Evolutionary conservation across 2,888 invertebrate species (phyloP), one percentile per base, ranked within the genome.

Genomic region (Ariolimax columbianus): DNA sequence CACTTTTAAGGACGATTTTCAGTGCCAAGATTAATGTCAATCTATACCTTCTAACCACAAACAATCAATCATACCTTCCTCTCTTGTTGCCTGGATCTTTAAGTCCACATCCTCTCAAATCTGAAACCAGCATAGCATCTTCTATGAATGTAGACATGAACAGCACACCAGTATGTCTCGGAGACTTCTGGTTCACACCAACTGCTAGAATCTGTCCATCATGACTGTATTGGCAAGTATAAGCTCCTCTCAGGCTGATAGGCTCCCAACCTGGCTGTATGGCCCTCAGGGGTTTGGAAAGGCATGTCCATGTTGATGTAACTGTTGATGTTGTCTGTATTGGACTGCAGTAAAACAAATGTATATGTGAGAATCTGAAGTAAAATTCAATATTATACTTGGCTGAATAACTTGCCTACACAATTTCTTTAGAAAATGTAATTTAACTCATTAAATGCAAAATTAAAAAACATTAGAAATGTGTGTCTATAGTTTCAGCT

Each of bases 191-290:
- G 89, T 94, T 94, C 88, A 92, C 91, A 72, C 92, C 93, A 43
- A 93, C 89, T 38, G 93, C 93, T 11, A 93, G 86, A 79, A 93
- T 90, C 87, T 92, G 92, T 51, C 92, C 93, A 88, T 91, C 92
- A 77, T 89, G 89, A 26, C 92, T 90, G 83, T 91, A 91, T 73
- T 89, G 88, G 9, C 89, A 85, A 0, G 92, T 86, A 73, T 91
- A 92, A 9, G 92, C 90, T 30, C 93, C 93, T 9, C 86, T 84
- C 38, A 90, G 87, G 55, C 86, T 87, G 85, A 93, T 88, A n/a
- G 92, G 88, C 81, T 89, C 89, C 88, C 90, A 91, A 11, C 86
- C 86, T 33, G 89, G 87, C 51, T 89, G 89, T 85, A 91, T 91
- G 77, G 89, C 89, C 47, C 86, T 87, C 70, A 91, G 86, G 30